Evolutionary conservation across 1,140 invertebrate genomes (phyloP).

Genomic region (Samia ricini): DNA sequence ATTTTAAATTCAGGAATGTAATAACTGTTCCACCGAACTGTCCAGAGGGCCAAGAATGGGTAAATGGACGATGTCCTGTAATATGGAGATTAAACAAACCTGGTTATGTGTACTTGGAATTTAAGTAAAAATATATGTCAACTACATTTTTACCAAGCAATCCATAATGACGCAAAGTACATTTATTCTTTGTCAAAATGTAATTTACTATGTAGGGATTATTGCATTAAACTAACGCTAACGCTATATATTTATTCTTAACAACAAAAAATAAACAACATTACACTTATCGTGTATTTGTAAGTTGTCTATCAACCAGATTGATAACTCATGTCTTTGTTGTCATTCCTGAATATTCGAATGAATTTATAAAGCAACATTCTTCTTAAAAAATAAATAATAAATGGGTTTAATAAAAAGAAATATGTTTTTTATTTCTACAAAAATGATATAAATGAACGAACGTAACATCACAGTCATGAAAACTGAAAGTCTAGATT

Average conservation of each 20-base stretch:
- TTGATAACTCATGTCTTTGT: neutral
- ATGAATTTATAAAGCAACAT: no score
- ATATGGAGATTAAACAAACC: conserved; percentile 16
- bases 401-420: no score
- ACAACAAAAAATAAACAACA: neutral
- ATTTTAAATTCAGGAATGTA: conserved; percentile 14
- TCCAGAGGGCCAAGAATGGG: conserved; percentile 19
- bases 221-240: neutral
- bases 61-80: conserved; percentile 30
- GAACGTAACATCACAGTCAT: no score
- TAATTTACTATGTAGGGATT: neutral
- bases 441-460: no score
- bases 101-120: no score
- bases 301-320: neutral
- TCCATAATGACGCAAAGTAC: no score
- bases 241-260: neutral
- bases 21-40: conserved; percentile 27
- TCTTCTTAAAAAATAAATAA: no score
- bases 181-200: neutral
- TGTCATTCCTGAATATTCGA: neutral
- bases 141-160: no score
- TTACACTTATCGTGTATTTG: neutral
- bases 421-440: no score
- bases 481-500: no score
- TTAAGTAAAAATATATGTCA: neutral